Evolutionary conservation across 2,113 vertebrate genomes (phyloP).

Genomic region (Gambusia holbrooki): DNA sequence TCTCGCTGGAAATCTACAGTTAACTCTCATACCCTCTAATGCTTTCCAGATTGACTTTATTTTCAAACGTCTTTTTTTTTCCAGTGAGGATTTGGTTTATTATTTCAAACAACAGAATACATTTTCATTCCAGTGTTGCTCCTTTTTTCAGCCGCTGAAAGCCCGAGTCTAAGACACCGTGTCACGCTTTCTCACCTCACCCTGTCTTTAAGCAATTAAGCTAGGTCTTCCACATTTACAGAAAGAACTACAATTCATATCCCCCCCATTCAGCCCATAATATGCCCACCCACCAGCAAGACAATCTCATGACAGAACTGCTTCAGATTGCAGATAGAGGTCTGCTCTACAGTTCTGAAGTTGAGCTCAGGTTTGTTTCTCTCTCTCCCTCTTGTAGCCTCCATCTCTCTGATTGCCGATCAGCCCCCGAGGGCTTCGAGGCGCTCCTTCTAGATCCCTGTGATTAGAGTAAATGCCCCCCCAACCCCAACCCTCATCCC

Average conservation of each 20-base stretch:
- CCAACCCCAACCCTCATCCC: conserved; percentile 43
- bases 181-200: not conserved
- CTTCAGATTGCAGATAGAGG: conserved; percentile 40
- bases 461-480: conserved; percentile 78
- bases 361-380: conserved; percentile 63
- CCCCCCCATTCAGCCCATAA: conserved; percentile 3
- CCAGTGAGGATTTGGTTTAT: too few species aligned
- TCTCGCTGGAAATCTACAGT: too few species aligned
- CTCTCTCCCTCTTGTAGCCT: conserved; percentile 50
- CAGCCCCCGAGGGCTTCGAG: conserved; percentile 66
- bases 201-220: not conserved
- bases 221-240: conserved; percentile 26
- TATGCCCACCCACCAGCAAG: conserved; percentile 20
- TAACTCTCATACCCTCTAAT: too few species aligned
- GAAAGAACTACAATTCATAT: conserved; percentile 49
- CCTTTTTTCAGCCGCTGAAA: not conserved
- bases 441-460: conserved; percentile 72
- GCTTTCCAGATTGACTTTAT: too few species aligned
- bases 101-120: too few species aligned
- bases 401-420: conserved; percentile 74
- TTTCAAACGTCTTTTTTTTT: too few species aligned
- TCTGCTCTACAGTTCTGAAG: conserved; percentile 56
- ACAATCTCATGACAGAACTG: conserved; percentile 52
- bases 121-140: not conserved
- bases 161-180: too few species aligned